Base-by-base conservation (phyloP, 2,888 invertebrate species). In the Pandemis heparana region DNA sequence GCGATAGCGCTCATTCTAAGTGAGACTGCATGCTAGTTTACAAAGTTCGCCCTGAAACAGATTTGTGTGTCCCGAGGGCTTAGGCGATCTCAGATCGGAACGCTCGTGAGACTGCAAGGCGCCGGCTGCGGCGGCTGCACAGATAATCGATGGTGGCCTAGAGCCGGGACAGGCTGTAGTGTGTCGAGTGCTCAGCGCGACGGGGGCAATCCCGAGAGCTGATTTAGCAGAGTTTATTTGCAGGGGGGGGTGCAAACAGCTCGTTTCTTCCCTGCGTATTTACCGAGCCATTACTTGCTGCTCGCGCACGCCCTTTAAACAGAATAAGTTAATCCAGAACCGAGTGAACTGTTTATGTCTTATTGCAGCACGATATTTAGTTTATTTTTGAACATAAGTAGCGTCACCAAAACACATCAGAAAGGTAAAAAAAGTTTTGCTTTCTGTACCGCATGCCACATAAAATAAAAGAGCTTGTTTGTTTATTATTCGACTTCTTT, bases 141-240 rank as follows among this genome's bases (percentile, higher is more conserved):
- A 39, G 56, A 59, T 70, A 70, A 66, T 71, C 71, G 65, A 66
- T 66, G 60, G 32, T 61, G 46, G 61, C 39, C 43, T 14, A 5
- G 32, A 63, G 60, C 38, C 48, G 18, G 59, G 66, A 62, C 62
- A 18, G 41, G 59, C 41, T 43, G 16, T 12, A 46, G 63, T 48
- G 23, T 62, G 63, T 73, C 68, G 63, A 46, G 63, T 46, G 23
- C 39, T 43, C 16, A n/a, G 51, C 5, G 38, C 46, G 67, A 23
- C 32, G 14, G 48, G 61, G 68, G 56, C 70, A 75, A 74, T 65
- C 74, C 64, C 67, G 46, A 59, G 43, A 69, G 75, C 75, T 75
- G 74, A 61, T 76, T 71, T 74, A 76, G 70, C 66, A 23, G 51
- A 64, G 65, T 70, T 69, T 68, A 71, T 76, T 71, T 76, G 71